These are phyloP conservation scores for Branchipolynoe longqiensis DNA, from an alignment of 2,888 invertebrate species.

Conservation along the genomic window DNA sequence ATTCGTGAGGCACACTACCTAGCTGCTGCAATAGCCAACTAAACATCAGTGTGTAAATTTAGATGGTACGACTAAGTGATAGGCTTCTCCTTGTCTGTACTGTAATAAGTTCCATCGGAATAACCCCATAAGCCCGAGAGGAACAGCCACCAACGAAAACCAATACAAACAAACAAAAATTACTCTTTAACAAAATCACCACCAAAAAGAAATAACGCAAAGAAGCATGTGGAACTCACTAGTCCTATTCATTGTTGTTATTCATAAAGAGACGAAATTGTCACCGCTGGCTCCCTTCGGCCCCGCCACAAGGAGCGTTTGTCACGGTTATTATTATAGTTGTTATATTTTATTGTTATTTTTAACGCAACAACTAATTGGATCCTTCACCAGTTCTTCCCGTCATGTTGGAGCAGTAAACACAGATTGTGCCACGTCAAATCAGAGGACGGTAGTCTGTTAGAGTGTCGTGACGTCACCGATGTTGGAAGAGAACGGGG, in stretches of 20 bases:
- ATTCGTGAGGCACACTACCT: not conserved
- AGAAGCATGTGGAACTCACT: not conserved
- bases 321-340: no score
- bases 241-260: not conserved
- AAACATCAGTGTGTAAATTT: not conserved
- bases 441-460: no score
- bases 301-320: no score
- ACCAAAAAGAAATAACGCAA: not conserved
- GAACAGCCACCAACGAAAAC: not conserved
- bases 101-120: constrained; percentile 3
- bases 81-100: not conserved
- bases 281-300: no score
- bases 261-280: not conserved
- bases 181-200: not conserved
- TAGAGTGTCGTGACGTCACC: no score
- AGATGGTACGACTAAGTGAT: not conserved
- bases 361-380: no score
- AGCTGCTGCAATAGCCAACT: not conserved
- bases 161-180: not conserved
- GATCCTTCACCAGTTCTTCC: no score
- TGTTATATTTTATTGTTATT: no score
- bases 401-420: no score
- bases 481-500: no score
- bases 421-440: no score
- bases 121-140: not conserved